Evolutionary conservation across 2,797 vertebrate species (phyloP), one percentile per base, ranked within the genome.

Genomic region (Fistularia tabacaria): DNA sequence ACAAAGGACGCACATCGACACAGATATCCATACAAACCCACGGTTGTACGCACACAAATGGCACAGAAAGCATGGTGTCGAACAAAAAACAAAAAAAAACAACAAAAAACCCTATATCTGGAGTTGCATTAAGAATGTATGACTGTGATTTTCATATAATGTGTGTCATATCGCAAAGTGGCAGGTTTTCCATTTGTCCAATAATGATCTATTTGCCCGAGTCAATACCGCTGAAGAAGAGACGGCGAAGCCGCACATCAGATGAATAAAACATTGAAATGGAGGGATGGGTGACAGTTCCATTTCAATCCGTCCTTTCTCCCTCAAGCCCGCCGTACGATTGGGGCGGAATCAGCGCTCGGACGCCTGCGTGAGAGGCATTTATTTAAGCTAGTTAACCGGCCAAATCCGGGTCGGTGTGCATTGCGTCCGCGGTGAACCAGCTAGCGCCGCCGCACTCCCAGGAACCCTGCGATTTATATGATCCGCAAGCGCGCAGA

Each of bases 131-230:
- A 86, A 87, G 83, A 86, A 88, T 88, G 84, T 87, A 88, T 80
- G 85, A 85, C 72, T 84, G 83, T 80, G 81, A 85, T 89, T 90
- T 88, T 83, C 83, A 74, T 79, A 84, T 90, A 87, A 90, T 85
- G 84, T 85, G 85, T 88, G 85, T 89, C 87, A 87, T 85, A 90
- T 88, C 83, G 85, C 79, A 78, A 81, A 87, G 83, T 84, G 85
- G 78, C 84, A 86, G 85, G 69, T 85, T 87, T 84, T 86, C 84
- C 86, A 87, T 85, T 90, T 87, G 86, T 85, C 88, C 86, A 89
- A 88, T 90, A 90, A 90, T 88, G 87, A 90, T 89, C 79, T 88
- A 87, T 90, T 87, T 88, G 83, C 83, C 25, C 84, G 85, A 89
- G 88, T 87, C 86, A 86, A 86, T 83, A 72, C 73, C 53, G 80